A percentile compares a stretch with the other conserved stretches of the same genome.
These are phyloP conservation scores for Sinohyriopsis cumingii DNA, from an alignment of 2,888 invertebrate species.

Conservation along the genomic window DNA sequence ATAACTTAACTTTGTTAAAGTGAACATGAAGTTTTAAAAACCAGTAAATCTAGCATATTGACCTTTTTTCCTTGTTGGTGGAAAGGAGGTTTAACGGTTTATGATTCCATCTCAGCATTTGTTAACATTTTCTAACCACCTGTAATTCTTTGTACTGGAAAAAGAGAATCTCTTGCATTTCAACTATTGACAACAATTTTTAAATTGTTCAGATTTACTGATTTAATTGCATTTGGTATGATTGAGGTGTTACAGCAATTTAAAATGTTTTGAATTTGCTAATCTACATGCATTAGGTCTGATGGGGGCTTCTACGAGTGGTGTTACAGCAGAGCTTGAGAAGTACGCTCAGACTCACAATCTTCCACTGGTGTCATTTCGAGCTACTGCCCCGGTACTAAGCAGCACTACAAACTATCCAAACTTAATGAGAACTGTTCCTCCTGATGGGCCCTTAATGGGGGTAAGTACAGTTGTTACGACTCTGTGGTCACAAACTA, in stretches of 20 bases:
- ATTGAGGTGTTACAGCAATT: not conserved
- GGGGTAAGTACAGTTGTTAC: slow-evolving; percentile 39
- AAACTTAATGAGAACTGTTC: slow-evolving; percentile 63
- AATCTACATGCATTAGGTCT: slow-evolving; percentile 70
- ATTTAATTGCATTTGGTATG: not conserved
- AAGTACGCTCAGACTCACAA: slow-evolving; percentile 74
- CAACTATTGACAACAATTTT: not conserved
- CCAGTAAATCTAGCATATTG: no score
- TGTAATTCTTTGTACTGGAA: no score
- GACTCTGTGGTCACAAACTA: slow-evolving; percentile 14
- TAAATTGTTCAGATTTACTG: not conserved
- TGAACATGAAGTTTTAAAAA: no score
- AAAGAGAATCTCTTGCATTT: no score
- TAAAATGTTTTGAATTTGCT: slow-evolving; percentile 30
- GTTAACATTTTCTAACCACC: no score
- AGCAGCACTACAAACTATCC: slow-evolving; percentile 52
- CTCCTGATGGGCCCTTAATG: slow-evolving; percentile 61
- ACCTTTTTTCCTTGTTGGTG: no score
- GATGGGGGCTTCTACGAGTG: slow-evolving; percentile 75
- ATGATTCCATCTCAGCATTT: no score
- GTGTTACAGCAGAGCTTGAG: slow-evolving; percentile 75
- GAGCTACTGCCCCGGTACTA: slow-evolving; percentile 52
- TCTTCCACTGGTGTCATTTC: slow-evolving; percentile 73
- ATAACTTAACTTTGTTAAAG: no score
- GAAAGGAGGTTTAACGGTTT: no score